Evolutionary conservation across 1,140 invertebrate species (phyloP), one percentile per base, ranked within the genome.

Genomic region (Pseudobourletiella spinata): DNA sequence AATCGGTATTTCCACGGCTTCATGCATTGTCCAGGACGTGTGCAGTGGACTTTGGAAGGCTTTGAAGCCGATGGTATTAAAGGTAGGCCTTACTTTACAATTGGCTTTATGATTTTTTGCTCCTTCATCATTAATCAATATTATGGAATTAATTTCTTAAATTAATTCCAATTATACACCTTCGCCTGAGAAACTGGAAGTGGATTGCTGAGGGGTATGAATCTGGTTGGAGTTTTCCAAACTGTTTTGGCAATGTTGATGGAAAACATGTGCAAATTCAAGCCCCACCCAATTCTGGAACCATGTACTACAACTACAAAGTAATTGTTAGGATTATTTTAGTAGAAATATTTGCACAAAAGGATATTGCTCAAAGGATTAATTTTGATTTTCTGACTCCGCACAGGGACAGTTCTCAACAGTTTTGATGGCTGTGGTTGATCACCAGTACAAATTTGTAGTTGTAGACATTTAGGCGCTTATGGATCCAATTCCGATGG

Each of bases 281-380:
- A n/a, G n/a, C n/a, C n/a, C n/a, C n/a, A n/a, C n/a, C n/a, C n/a
- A n/a, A n/a, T n/a, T n/a, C n/a, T n/a, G n/a, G n/a, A n/a, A n/a
- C 66, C 14, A 22, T 55, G 8, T 76, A 61, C 57, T 70, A 65
- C 25, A 77, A 76, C 57, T 73, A 76, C 50, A 76, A 76, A 50
- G 56, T 71, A 72, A n/a, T 44, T 72, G 25, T 61, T 73, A 35
- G 72, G 59, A 25, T 73, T 35, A 63, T 58, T 26, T 30, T 66
- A 39, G 35, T 39, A n/a, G 35, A 39, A 39, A 39, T 39, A 8
- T n/a, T 8, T 39, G 8, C n/a, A 11, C 35, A 39, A 39, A 39
- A 39, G n/a, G 35, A 39, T 11, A 39, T 39, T 39, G 8, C 35
- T n/a, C 35, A 11, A n/a, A n/a, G 35, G 35, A 39, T 8, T 39